These are phyloP conservation scores for Trematomus loennbergii DNA, from an alignment of 2,113 vertebrate species.

Conservation along the genomic window DNA sequence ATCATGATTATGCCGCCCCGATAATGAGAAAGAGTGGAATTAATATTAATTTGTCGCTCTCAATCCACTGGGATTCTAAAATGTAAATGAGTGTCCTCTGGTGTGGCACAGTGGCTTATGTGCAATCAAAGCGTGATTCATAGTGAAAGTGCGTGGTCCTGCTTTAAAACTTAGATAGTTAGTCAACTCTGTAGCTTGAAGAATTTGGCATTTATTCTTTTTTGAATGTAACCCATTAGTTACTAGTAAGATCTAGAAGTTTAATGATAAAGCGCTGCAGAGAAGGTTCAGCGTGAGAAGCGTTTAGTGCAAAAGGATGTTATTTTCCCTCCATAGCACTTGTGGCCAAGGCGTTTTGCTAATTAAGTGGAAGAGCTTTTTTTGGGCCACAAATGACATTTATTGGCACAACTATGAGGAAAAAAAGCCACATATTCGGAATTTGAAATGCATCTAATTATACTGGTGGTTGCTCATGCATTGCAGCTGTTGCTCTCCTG, in stretches of 20 bases:
- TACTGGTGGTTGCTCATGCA: conserved; percentile 37
- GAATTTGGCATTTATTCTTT: conserved; percentile 16
- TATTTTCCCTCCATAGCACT: conserved; percentile 30
- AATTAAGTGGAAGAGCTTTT: conserved; percentile 46
- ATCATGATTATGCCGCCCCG: conserved; percentile 67
- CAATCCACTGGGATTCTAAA: conserved; percentile 47
- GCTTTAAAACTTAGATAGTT: conserved; percentile 29
- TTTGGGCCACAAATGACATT: conserved; percentile 43
- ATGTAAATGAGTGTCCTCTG: conserved; percentile 63
- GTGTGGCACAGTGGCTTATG: conserved; percentile 32
- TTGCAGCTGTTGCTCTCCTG: conserved; percentile 38
- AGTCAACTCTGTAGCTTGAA: conserved; percentile 8
- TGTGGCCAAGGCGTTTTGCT: conserved; percentile 46
- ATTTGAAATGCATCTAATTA: conserved; percentile 56
- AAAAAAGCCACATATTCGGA: conserved; percentile 53
- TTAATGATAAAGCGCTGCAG: conserved; percentile 16
- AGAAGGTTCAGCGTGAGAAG: conserved; percentile 15
- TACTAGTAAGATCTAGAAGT: conserved; percentile 28
- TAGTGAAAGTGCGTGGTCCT: conserved; percentile 13
- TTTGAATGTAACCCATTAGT: conserved; percentile 2
- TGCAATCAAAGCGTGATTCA: conserved; percentile 50
- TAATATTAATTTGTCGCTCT: conserved; percentile 74
- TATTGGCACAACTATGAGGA: conserved; percentile 41
- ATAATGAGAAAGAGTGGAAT: conserved; percentile 74
- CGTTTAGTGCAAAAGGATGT: conserved; percentile 31